Percentiles rank a stretch among this genome's conserved stretches.
These are phyloP conservation scores for Circaetus gallicus DNA, from an alignment of 2,113 vertebrate genomes.

Conservation along the genomic window DNA sequence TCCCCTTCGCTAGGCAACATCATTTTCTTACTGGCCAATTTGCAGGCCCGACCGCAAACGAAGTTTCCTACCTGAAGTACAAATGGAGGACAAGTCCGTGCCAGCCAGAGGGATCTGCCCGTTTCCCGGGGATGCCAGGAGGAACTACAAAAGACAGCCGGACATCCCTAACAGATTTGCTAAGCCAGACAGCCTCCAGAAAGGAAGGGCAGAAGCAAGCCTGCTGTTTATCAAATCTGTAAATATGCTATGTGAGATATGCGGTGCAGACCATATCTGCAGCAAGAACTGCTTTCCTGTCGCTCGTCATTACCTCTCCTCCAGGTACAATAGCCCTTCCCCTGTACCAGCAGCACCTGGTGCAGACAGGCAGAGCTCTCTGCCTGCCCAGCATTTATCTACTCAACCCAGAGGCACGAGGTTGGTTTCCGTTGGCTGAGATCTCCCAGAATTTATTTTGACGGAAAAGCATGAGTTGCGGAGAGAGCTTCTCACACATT, in stretches of 20 bases:
- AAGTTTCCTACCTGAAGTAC: slow-evolving; percentile 21
- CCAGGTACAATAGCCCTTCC: neutral
- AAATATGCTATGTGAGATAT: neutral
- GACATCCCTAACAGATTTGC: neutral
- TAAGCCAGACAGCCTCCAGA: neutral
- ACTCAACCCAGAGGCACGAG: neutral
- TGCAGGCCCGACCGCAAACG: neutral
- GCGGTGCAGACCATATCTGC: neutral
- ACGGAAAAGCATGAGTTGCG: neutral
- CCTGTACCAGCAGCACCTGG: neutral
- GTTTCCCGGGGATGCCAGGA: neutral
- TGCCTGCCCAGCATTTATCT: neutral
- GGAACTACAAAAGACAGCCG: neutral
- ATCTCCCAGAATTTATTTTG: neutral
- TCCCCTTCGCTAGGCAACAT: neutral
- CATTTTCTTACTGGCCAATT: neutral
- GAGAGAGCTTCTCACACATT: slow-evolving; percentile 10
- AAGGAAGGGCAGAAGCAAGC: neutral
- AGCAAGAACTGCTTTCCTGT: neutral
- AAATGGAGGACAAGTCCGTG: neutral
- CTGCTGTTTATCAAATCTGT: slow-evolving; percentile 9
- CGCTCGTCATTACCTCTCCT: neutral
- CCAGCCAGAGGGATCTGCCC: neutral
- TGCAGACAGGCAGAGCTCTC: neutral
- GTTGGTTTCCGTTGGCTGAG: fast-evolving